Evolutionary conservation across 1,140 invertebrate genomes (phyloP), one percentile per base, ranked within the genome.

Genomic region (Cydia splendana): DNA sequence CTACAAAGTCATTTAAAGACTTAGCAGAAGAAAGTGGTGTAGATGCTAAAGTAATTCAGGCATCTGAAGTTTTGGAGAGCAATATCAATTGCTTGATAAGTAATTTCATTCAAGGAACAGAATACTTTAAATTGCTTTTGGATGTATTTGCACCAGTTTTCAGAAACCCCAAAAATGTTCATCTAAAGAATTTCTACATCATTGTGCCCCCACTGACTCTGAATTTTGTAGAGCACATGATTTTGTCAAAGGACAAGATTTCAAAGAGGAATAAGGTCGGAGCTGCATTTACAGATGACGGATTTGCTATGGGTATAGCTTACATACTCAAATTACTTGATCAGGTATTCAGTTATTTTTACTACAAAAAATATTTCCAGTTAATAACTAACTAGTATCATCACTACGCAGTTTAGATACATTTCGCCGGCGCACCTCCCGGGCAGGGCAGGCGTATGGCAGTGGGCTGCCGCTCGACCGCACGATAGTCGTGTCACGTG

Each of bases 231-330:
- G 98, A 99, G 87, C 96, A 99, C 88, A 96, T 98, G 28, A 96
- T 99, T 73, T 95, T 96, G 20, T 97, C 97, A 81, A 99, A 99
- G 90, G 98, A 99, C 82, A 98, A 98, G 89, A 96, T 99, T 91
- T 96, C 96, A 67, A 97, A 97, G 83, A 98, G 98, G 85, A 98
- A 98, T 84, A 96, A 97, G 88, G 91, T 95, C 15, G 97, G 96
- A 30, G 97, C 97, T 76, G 95, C 97, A 4, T 99, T 99, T 91
- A 98, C 98, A 6, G 98, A 99, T 93, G 99, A 99, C 94, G 99
- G 99, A 48, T 99, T 99, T 94, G 97, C 98, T 30, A 98, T 99
- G 95, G 99, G 98, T 15, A 89, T 97, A 2, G 95, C 96, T 3
- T 97, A 96, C 78, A 96, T 97, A 80, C 94, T 96, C 53, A 95